These are phyloP conservation scores for Pollimyrus isidori DNA, from an alignment of 2,113 vertebrate genomes.

Conservation along the genomic window DNA sequence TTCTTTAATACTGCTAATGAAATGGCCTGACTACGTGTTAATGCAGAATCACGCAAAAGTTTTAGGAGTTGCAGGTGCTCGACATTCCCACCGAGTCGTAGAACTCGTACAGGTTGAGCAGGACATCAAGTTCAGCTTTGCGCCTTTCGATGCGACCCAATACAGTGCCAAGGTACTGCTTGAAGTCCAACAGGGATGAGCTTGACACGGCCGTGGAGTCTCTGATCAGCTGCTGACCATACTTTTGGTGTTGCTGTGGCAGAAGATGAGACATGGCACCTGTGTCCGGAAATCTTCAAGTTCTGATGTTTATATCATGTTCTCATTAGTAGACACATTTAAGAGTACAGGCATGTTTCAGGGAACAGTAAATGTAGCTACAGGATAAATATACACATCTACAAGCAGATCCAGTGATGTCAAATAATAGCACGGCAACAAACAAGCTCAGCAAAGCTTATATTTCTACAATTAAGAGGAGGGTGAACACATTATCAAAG, in stretches of 20 bases:
- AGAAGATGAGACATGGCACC: neutral
- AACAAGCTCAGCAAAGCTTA: neutral
- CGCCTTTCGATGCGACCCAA: constrained; percentile 48
- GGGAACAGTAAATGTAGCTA: neutral
- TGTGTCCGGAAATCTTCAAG: neutral
- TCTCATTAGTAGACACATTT: neutral
- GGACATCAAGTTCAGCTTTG: constrained; percentile 53
- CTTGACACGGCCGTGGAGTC: constrained; percentile 48
- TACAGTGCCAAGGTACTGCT: constrained; percentile 49
- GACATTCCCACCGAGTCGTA: constrained; percentile 57
- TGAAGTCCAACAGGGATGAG: constrained; percentile 44
- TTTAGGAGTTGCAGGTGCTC: neutral
- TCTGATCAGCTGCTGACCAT: constrained; percentile 49
- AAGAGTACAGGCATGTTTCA: neutral
- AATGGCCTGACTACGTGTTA: neutral
- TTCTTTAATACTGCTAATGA: neutral
- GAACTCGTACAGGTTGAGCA: constrained; percentile 60
- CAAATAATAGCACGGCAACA: neutral
- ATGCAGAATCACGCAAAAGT: neutral
- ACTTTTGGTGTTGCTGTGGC: constrained; percentile 56
- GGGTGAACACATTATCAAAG: neutral
- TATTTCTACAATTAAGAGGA: neutral
- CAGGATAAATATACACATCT: neutral
- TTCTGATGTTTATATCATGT: neutral
- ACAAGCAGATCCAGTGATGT: neutral